These are phyloP conservation scores for Silurus meridionalis DNA, from an alignment of 2,113 vertebrate genomes.

Conservation along the genomic window DNA sequence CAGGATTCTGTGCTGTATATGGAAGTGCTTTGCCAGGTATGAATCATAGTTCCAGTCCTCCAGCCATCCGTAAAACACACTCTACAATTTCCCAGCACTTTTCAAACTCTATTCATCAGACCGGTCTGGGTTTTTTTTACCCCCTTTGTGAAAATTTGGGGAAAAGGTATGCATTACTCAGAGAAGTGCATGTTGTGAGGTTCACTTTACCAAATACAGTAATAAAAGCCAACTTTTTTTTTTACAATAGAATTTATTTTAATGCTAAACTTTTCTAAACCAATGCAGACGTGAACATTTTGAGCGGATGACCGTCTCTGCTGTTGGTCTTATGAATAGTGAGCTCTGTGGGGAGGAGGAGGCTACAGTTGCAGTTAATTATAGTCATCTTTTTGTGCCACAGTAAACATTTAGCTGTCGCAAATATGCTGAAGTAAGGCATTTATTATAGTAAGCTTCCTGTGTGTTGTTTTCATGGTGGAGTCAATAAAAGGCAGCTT, in stretches of 20 bases:
- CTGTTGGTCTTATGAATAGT: slow-evolving; percentile 24
- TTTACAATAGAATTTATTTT: background rate
- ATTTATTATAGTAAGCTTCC: slow-evolving; percentile 45
- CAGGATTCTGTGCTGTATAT: slow-evolving; percentile 44
- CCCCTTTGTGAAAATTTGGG: slow-evolving; percentile 19
- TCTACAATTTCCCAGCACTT: slow-evolving; percentile 55
- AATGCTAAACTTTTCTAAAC: slow-evolving; percentile 46
- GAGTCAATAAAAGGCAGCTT: slow-evolving; percentile 42
- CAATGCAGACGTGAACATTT: slow-evolving; percentile 24
- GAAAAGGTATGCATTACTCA: slow-evolving; percentile 18
- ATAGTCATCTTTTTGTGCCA: slow-evolving; percentile 37
- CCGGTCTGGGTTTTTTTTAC: slow-evolving; percentile 54
- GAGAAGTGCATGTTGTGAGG: background rate
- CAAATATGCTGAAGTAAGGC: slow-evolving; percentile 33
- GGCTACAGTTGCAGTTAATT: slow-evolving; percentile 33
- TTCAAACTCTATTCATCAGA: slow-evolving; percentile 54
- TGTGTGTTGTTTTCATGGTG: slow-evolving; percentile 44
- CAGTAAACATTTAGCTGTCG: slow-evolving; percentile 42
- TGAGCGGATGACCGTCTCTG: slow-evolving; percentile 7
- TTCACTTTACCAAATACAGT: background rate
- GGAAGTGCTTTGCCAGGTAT: slow-evolving; percentile 53
- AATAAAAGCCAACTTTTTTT: background rate
- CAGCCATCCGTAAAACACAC: slow-evolving; percentile 49
- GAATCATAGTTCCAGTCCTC: slow-evolving; percentile 42
- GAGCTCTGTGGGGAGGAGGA: slow-evolving; percentile 3